Base-by-base conservation (phyloP, 2,797 vertebrate species). In the Pipistrellus pipistrellus region DNA sequence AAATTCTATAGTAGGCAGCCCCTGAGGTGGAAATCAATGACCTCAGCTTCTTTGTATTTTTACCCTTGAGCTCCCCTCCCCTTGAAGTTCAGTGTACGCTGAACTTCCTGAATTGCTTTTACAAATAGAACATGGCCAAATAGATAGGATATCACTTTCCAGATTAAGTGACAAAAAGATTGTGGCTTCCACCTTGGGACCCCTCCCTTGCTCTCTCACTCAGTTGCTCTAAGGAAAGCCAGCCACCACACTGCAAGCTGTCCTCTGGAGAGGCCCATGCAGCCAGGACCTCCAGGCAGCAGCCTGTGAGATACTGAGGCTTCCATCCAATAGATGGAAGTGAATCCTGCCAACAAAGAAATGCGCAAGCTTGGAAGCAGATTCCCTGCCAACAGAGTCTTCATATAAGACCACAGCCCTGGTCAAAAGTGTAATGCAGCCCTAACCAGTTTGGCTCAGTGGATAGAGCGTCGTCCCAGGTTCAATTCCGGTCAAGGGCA, bases 91-190 rank as follows among this genome's bases (percentile, higher is more conserved):
- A 44, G 11, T 4, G 3, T 72, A 68, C 53, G 21, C 69, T 66
- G 23, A 35, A 80, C 51, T 87, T 78, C 62, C 2, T 41, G 82
- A 83, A 44, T 88, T 66, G 20, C 78, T 94, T 88, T 59, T 66
- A 81, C 23, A 55, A 64, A 76, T n/a, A 76, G 35, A 81, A 90
- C 53, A 48, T 6, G 2, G 48, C 11, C 17, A 7, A 84, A n/a
- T 55, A 90, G 32, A 72, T 30, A 48, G 10, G 62, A 30, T 90
- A 53, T n/a, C 66, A 66, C 17, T 75, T 69, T 46, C 11, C 41
- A 83, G 35, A 62, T 38, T 25, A 72, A 18, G 55, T 85, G 85
- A 44, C 59, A 51, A 48, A 62, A 89, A 14, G 73, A 51, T 1
- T 68, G 53, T 77, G 71, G 23, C n/a, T 90, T 66, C 23, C 21